A percentile compares a stretch with the other conserved stretches of the same genome.
Evolutionary conservation across 2,797 vertebrate species (phyloP).

Genomic region (Adrianichthys oophorus): DNA sequence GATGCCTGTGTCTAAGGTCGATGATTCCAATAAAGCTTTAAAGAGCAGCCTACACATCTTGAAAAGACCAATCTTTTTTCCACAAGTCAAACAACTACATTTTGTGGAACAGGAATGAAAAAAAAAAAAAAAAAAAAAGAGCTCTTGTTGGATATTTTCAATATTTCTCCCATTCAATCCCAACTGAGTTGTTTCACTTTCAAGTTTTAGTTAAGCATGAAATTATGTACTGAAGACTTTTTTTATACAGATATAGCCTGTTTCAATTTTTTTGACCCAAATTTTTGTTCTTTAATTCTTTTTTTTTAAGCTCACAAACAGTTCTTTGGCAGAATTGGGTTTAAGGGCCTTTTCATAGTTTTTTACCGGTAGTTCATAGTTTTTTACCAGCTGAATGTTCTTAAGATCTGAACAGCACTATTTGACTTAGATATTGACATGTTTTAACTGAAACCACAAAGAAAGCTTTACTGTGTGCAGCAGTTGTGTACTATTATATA

Average conservation of each 20-base stretch:
- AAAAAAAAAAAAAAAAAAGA: conserved; percentile 18
- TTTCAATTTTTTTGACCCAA: conserved; percentile 43
- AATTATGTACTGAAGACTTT: conserved; percentile 23
- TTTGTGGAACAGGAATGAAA: conserved; percentile 7
- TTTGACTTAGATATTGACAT: conserved; percentile 46
- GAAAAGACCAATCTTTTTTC: conserved; percentile 40
- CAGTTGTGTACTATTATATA: too few relatives aligned
- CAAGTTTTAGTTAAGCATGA: conserved; percentile 39
- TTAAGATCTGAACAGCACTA: conserved; percentile 55
- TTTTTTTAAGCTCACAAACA: conserved; percentile 42
- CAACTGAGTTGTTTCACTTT: conserved; percentile 26
- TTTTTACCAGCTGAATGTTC: conserved; percentile 64
- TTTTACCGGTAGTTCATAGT: conserved; percentile 45
- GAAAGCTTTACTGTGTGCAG: too few relatives aligned
- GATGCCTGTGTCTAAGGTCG: too few relatives aligned
- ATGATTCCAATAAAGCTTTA: conserved; percentile 9
- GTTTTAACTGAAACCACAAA: too few relatives aligned
- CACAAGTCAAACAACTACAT: not conserved
- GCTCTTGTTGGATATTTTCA: conserved; percentile 14
- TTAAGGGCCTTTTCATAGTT: conserved; percentile 45
- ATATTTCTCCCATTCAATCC: conserved; percentile 13
- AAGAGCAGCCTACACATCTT: conserved; percentile 16
- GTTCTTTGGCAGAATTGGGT: conserved; percentile 59
- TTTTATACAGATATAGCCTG: conserved; percentile 18
- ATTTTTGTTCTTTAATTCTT: conserved; percentile 39